Base-by-base conservation (phyloP, 2,888 invertebrate genomes). In the Bimastos eiseni region DNA sequence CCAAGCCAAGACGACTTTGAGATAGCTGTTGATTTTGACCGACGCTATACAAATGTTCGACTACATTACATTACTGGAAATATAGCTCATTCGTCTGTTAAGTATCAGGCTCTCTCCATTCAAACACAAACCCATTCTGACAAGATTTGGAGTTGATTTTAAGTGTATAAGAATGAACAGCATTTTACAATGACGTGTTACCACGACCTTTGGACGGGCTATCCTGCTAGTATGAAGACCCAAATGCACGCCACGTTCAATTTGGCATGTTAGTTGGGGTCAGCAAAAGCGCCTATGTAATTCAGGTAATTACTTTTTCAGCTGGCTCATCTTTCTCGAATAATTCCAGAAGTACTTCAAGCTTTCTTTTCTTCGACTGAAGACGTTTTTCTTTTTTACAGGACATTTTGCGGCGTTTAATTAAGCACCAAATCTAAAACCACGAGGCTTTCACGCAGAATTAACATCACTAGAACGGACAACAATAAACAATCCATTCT, bases 381-480 rank as follows among this genome's bases (percentile, higher is more conserved):
- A 37, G 30, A 34, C 86, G 86, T 86, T 86, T 86, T 37, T 86
- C 86, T 86, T 86, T 86, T 86, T 86, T 86, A 36, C 6, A 86
- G 13, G 86, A 37, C 86, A 86, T 86, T 86, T 34, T 70, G 6
- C 55, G 30, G 6, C 13, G 24, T 55, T 55, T 55, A 30, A 55
- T 55, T 55, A 30, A 55, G 13, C 70, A 70, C 70, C n/a, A 70
- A 70, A n/a, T 70, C 70, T 13, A 70, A 70, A 70, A 70, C 38
- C 70, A 70, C 70, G 70, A 70, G 70, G 70, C 11, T 17, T n/a
- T n/a, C 6, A 70, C 70, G 6, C n/a, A 17, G n/a, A 30, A 70
- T n/a, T 70, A 49, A 44, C 13, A 44, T 30, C 4, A 70, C 70
- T 70, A 70, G 70, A 70, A 70, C 70, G 70, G n/a, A 70, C 11